These are phyloP conservation scores for Octomys mimax DNA, from an alignment of 2,797 vertebrate species.

Conservation along the genomic window DNA sequence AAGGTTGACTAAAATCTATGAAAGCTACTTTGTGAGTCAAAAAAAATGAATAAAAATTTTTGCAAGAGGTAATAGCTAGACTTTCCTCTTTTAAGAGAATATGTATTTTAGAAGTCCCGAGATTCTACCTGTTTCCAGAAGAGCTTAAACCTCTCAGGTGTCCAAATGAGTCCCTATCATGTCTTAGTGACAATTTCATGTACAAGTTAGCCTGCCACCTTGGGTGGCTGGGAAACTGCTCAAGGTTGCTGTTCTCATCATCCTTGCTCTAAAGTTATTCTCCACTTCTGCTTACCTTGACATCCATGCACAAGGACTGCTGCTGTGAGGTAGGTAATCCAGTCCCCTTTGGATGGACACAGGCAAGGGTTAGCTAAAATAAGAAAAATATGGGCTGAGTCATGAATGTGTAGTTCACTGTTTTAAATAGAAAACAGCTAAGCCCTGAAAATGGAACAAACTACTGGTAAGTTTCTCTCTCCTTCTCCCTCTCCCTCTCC, in stretches of 20 bases:
- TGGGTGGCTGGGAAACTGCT: not conserved
- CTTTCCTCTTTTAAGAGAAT: not conserved
- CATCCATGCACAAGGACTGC: not conserved
- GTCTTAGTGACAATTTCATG: not conserved
- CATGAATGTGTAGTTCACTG: not conserved
- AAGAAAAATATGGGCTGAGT: not conserved
- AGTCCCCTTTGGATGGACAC: no score
- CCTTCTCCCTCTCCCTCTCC: not conserved
- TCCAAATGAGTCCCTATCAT: no score
- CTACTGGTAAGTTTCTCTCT: not conserved
- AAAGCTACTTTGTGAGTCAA: not conserved
- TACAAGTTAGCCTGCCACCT: accelerated
- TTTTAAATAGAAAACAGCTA: not conserved
- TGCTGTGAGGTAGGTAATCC: not conserved
- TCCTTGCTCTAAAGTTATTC: not conserved
- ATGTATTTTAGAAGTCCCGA: not conserved
- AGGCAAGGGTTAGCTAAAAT: accelerated
- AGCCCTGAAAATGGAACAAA: not conserved
- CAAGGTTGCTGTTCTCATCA: no score
- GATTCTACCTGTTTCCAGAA: not conserved
- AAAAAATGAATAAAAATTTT: not conserved
- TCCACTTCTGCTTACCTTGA: not conserved
- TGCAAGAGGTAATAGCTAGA: not conserved
- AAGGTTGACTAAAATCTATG: not conserved
- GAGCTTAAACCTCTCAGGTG: accelerated